Percentiles rank a stretch among this genome's conserved stretches.
Evolutionary conservation across 2,888 invertebrate genomes (phyloP).

Genomic region (Agrotis exclamationis): DNA sequence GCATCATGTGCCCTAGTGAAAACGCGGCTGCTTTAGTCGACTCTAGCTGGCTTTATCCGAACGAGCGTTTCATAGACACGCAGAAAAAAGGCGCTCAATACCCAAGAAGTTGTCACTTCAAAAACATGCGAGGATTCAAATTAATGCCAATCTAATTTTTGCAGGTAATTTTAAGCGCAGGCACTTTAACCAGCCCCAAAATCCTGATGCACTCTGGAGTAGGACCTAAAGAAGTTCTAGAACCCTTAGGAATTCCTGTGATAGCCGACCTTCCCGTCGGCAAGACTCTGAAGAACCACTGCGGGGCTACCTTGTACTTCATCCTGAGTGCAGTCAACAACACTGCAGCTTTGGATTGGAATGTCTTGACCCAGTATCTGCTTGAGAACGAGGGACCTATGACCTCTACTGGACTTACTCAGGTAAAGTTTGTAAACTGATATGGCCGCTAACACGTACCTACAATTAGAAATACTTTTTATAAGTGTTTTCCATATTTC

Average conservation of each 20-base stretch:
- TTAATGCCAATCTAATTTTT: background rate
- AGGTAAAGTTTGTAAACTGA: constrained; percentile 70
- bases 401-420: constrained; percentile 92
- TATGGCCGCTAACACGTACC: too few relatives aligned
- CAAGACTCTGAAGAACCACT: constrained; percentile 92
- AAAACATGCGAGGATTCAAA: background rate
- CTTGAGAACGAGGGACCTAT: constrained; percentile 90
- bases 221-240: constrained; percentile 90
- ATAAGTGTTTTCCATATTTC: too few relatives aligned
- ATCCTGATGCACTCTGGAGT: constrained; percentile 92
- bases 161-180: constrained; percentile 91
- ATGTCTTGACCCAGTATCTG: constrained; percentile 89
- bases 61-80: too few relatives aligned
- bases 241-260: constrained; percentile 87
- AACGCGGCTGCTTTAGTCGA: too few relatives aligned
- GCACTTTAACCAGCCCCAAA: constrained; percentile 92
- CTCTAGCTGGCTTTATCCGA: too few relatives aligned
- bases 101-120: too few relatives aligned
- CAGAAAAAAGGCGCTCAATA: too few relatives aligned
- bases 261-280: constrained; percentile 92
- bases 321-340: constrained; percentile 84
- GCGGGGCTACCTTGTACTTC: constrained; percentile 91
- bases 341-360: constrained; percentile 91
- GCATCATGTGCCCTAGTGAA: too few relatives aligned
- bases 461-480: too few relatives aligned